A percentile compares a stretch with the other conserved stretches of the same genome.
These are phyloP conservation scores for Linyphia triangularis DNA, from an alignment of 2,888 invertebrate species.

Conservation along the genomic window DNA sequence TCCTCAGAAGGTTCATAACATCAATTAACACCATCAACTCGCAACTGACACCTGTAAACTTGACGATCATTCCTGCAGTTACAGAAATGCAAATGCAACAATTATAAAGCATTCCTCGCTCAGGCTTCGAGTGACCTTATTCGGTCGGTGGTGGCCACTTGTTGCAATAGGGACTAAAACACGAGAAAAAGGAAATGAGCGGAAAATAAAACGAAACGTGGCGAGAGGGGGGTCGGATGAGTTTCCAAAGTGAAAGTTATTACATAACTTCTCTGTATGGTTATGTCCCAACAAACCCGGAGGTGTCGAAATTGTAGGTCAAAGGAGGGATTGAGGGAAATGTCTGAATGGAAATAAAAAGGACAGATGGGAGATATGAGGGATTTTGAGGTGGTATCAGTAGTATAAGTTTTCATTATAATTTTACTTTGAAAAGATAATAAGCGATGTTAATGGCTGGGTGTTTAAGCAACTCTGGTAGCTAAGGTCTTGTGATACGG, in stretches of 20 bases:
- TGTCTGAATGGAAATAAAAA: not conserved
- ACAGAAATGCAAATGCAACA: not conserved
- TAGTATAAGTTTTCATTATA: no score
- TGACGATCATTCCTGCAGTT: no score
- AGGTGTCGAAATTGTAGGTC: slow-evolving; percentile 19
- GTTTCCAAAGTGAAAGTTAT: slow-evolving; percentile 33
- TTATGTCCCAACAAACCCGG: not conserved
- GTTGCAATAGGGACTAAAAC: not conserved
- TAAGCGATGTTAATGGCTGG: no score
- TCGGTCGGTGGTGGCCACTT: no score
- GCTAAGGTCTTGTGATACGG: no score
- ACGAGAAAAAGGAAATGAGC: not conserved
- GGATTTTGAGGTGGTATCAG: no score
- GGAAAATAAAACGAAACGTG: not conserved
- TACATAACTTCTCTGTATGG: not conserved
- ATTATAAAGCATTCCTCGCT: not conserved
- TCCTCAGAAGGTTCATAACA: no score
- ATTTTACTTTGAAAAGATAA: no score
- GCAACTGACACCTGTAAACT: no score
- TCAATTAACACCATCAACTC: no score
- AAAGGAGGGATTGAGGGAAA: slow-evolving; percentile 24
- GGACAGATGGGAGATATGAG: no score
- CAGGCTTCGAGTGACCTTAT: not conserved
- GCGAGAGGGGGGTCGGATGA: not conserved
- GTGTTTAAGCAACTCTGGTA: no score